Base-by-base conservation (phyloP, 2,888 invertebrate species). In the Lysandra coridon region DNA sequence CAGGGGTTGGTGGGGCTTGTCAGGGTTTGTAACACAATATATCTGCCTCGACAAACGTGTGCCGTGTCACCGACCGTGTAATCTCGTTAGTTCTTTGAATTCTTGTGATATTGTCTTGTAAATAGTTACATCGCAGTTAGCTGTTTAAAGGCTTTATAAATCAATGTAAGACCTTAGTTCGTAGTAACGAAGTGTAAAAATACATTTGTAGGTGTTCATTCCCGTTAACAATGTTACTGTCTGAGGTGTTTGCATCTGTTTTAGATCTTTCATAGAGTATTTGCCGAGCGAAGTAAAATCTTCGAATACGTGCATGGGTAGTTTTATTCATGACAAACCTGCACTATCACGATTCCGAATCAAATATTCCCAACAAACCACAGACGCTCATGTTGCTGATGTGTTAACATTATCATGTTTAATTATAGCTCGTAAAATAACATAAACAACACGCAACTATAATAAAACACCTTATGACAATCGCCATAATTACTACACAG, bases 21-120 rank as follows among this genome's bases (percentile, higher is more conserved):
- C 78, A 74, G 79, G 73, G 78, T 79, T 75, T 82, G 83, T 83
- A 82, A 83, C 81, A 83, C 84, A 84, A 84, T 84, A 84, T 83
- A 82, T 81, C 82, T 80, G 82, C 79, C 80, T 53, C 81, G 82
- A 82, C 81, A 82, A 82, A 82, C 81, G 78, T 82, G 83, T 81
- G 83, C 84, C 83, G 79, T 82, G 82, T 79, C 80, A 80, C 80
- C 79, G 78, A 77, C 78, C 81, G 80, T 82, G 79, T 84, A 80
- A 84, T 83, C 80, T 82, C 80, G 81, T 82, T 82, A 82, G 78
- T 75, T 80, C 81, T 79, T 81, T 60, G 77, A 75, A 81, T 79
- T 80, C 80, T n/a, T 75, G 49, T 30, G 30, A 49, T 49, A 75
- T 75, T 75, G 75, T 75, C 75, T 75, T 44, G 44, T 40, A 44